Conservation (phyloP, 92 coral and sea anemone species). For the Metridium senile region DNA sequence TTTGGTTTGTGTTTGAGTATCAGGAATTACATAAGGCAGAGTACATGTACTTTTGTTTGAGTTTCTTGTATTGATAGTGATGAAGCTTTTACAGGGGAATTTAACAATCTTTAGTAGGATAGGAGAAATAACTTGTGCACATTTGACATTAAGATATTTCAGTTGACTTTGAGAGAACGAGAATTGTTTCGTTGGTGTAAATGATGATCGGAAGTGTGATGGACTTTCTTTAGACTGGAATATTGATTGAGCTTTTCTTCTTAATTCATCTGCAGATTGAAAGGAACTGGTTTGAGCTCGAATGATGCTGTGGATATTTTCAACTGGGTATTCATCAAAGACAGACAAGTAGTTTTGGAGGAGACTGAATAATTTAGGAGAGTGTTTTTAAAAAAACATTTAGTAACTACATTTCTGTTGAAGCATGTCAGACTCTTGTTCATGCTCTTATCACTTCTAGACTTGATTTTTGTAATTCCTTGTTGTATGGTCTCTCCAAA, state of each 20-base stretch:
- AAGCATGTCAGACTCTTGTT: no score
- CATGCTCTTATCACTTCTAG: no score
- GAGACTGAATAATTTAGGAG: conserved; percentile 35
- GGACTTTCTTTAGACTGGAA: conserved; percentile 56
- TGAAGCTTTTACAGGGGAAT: conserved; percentile 23
- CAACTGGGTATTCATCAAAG: conserved; percentile 61
- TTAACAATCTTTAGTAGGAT: conserved; percentile 27
- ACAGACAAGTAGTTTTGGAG: conserved; percentile 30
- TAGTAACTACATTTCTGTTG: no score
- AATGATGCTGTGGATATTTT: conserved; percentile 51
- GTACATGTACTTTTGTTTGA: no score
- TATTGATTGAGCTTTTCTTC: conserved; percentile 42
- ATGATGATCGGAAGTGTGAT: conserved; percentile 31
- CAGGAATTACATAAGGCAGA: conserved; percentile 36
- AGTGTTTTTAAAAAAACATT: no score
- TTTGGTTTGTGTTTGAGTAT: conserved; percentile 6
- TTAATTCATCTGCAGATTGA: conserved; percentile 47
- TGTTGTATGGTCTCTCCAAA: no score
- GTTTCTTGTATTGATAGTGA: conserved; percentile 1
- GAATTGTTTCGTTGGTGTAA: conserved; percentile 45
- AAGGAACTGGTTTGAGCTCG: conserved; percentile 47
- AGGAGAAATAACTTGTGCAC: conserved; percentile 52
- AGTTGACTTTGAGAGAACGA: conserved; percentile 46
- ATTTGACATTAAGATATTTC: no score
- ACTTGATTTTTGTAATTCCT: no score